These are phyloP conservation scores for Bombus confusus DNA, from an alignment of 1,140 invertebrate species.

Conservation along the genomic window DNA sequence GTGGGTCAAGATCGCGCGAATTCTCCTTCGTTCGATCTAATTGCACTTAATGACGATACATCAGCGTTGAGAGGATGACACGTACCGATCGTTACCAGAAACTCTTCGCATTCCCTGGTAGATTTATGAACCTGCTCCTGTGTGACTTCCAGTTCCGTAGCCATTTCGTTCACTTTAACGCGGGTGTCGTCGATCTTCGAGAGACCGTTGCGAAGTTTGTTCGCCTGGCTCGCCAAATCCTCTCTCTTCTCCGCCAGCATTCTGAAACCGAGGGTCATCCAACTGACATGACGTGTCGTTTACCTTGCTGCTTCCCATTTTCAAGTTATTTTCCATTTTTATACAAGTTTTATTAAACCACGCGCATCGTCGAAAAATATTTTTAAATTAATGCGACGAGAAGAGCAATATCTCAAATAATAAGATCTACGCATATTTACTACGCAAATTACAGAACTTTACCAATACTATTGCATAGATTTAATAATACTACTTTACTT, in stretches of 20 bases:
- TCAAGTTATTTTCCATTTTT: not conserved
- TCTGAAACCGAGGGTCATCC: conserved; percentile 78
- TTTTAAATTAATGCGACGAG: not conserved
- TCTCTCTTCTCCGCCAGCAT: conserved; percentile 88
- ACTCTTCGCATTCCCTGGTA: conserved; percentile 87
- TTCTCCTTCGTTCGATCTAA: conserved; percentile 31
- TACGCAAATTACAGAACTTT: no score
- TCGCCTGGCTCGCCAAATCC: conserved; percentile 87
- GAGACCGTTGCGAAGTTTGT: conserved; percentile 83
- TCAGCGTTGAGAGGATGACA: conserved; percentile 51
- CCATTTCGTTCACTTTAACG: conserved; percentile 90
- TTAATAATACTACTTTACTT: no score
- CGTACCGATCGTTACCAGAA: conserved; percentile 86
- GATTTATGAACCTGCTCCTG: conserved; percentile 84
- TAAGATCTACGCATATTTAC: no score
- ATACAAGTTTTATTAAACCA: not conserved
- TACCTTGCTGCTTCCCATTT: not conserved
- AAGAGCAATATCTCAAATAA: no score
- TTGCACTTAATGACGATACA: conserved; percentile 55
- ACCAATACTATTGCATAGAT: no score
- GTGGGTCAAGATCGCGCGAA: not conserved
- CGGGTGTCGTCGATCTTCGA: conserved; percentile 82
- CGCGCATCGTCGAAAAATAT: not conserved
- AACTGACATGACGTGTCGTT: not conserved
- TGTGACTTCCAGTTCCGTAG: conserved; percentile 89